phyloP scores from a whole-genome alignment of 1,140 invertebrate species.

The Drosophila navojoa region DNA sequence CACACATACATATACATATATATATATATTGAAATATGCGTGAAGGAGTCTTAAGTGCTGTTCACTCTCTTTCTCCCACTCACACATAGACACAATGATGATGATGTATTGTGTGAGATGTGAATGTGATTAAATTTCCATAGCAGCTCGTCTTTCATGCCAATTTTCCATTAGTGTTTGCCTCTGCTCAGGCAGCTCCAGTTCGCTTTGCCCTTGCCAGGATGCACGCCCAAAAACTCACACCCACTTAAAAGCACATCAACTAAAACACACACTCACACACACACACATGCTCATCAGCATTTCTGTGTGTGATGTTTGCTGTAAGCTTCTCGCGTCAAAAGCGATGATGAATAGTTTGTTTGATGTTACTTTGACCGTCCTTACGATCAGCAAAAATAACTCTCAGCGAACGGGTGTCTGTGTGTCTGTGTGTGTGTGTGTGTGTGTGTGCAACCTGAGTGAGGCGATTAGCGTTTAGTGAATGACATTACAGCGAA shows the following conservation, averaged over 20 bases:
- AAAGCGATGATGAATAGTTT: constrained; percentile 81
- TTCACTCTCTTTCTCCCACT: constrained; percentile 35
- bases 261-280: constrained; percentile 30
- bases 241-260: constrained; percentile 71
- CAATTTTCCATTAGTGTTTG: constrained; percentile 80
- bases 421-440: neutral
- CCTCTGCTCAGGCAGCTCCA: constrained; percentile 28
- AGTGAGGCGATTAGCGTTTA: constrained; percentile 1
- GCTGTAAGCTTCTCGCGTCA: constrained; percentile 67
- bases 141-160: constrained; percentile 81
- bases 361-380: constrained; percentile 82
- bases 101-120: constrained; percentile 81
- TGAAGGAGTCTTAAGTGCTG: constrained; percentile 71
- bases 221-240: constrained; percentile 27
- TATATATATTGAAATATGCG: constrained; percentile 43
- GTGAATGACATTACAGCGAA: neutral
- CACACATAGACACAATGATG: constrained; percentile 59
- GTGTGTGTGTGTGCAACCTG: constrained; percentile 10
- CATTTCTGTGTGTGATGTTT: constrained; percentile 59
- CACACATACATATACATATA: constrained; percentile 6
- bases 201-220: constrained; percentile 13
- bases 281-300: constrained; percentile 10
- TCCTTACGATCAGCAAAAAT: constrained; percentile 78
- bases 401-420: constrained; percentile 5
- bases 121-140: constrained; percentile 82